These are phyloP conservation scores for Lathamus discolor DNA, from an alignment of 2,113 vertebrate species.

Conservation along the genomic window DNA sequence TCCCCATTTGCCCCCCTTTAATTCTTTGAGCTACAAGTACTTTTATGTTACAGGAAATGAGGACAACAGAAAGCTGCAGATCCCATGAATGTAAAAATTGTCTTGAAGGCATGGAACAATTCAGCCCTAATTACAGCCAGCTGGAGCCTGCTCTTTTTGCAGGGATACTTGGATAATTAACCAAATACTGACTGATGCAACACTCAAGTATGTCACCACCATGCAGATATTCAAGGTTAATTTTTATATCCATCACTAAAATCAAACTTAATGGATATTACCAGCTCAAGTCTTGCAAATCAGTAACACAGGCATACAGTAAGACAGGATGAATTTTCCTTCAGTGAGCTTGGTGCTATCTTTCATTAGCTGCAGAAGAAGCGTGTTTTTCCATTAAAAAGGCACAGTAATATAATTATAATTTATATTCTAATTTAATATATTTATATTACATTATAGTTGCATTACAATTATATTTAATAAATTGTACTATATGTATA, in stretches of 20 bases:
- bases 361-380: conserved; percentile 1
- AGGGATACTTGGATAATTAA: conserved; percentile 46
- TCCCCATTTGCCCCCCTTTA: not conserved
- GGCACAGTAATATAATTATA: not conserved
- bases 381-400: not conserved
- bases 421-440: not conserved
- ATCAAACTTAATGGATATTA: not conserved
- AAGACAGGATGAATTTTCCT: not conserved
- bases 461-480: not conserved
- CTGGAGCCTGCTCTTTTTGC: conserved; percentile 43
- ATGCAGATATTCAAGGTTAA: conserved; percentile 9
- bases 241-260: conserved; percentile 5
- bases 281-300: not conserved
- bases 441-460: not conserved
- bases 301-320: not conserved
- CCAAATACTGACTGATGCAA: conserved; percentile 40
- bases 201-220: conserved; percentile 2
- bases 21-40: conserved; percentile 28
- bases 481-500: not conserved
- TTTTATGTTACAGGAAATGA: conserved; percentile 61
- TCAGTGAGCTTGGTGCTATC: not conserved
- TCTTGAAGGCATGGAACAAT: conserved; percentile 58
- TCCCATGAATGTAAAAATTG: conserved; percentile 56
- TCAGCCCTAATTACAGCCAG: conserved; percentile 63
- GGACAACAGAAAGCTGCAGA: conserved; percentile 53